Percentiles rank a stretch among this genome's conserved stretches.
These are phyloP conservation scores for Tetramorium parvispinum DNA, from an alignment of 1,140 invertebrate genomes.

Conservation along the genomic window DNA sequence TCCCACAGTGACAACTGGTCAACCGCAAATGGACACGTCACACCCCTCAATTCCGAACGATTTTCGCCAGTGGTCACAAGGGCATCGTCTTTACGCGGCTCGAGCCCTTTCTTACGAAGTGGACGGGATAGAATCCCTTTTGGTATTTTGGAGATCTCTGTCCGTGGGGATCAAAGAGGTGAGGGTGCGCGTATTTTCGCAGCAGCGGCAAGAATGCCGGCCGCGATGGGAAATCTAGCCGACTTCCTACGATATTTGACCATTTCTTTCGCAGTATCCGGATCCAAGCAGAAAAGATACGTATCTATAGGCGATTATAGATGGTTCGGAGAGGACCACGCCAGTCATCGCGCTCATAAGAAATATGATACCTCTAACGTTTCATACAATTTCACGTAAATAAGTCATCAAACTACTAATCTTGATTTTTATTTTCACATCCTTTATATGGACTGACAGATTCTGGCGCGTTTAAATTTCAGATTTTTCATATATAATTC, in stretches of 20 bases:
- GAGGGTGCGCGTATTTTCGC: constrained; percentile 78
- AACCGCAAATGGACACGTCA: constrained; percentile 86
- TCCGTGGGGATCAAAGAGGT: constrained; percentile 79
- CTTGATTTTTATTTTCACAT: background rate
- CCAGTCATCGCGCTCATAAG: constrained; percentile 65
- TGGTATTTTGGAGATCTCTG: constrained; percentile 79
- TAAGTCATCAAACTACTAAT: constrained; percentile 56
- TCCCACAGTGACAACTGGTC: constrained; percentile 79
- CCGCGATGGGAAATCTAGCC: constrained; percentile 67
- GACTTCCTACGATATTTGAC: constrained; percentile 49
- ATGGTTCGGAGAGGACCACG: constrained; percentile 56
- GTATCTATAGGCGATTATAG: constrained; percentile 61
- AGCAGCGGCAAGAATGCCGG: constrained; percentile 61
- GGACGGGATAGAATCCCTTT: constrained; percentile 76
- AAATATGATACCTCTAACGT: constrained; percentile 65
- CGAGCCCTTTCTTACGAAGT: constrained; percentile 76
- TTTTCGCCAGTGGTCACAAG: constrained; percentile 76
- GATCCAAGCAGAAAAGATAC: constrained; percentile 59
- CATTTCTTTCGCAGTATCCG: constrained; percentile 54
- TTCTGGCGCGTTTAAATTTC: background rate
- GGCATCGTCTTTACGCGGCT: constrained; percentile 55
- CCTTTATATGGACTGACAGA: background rate
- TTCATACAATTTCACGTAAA: constrained; percentile 75
- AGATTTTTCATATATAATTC: background rate
- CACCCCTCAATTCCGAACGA: constrained; percentile 82